Base-by-base conservation (phyloP, 2,888 invertebrate genomes). In the Thera britannica region DNA sequence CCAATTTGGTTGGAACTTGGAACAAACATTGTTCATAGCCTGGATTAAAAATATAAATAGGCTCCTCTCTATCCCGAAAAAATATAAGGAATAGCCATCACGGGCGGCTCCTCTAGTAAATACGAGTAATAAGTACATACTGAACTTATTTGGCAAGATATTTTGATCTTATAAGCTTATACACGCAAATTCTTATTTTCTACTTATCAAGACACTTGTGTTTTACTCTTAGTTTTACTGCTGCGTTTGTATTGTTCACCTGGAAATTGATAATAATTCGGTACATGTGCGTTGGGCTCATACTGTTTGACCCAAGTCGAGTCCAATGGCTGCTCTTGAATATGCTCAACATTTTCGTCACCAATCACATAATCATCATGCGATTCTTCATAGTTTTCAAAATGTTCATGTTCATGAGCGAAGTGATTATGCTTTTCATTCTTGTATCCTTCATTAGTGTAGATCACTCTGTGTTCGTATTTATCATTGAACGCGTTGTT, bases 401-500 rank as follows among this genome's bases (percentile, higher is more conserved):
- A 60, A 11, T 72, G 63, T 9, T 77, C 72, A 2, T 69, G 58
- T 2, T 75, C 77, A 36, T 80, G 77, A 11, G 38, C 35, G 54
- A 59, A 63, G 35, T 61, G 61, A 44, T 48, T 11, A n/a, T 82
- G 81, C 68, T 88, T 87, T 66, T 94, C 92, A 55, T 94, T 94
- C 44, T 89, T 86, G 70, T 95, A 95, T 0, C 95, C 95, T 57
- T 93, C 88, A 75, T 95, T 95, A 0, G 94, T 82, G 74, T 95
- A 95, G 34, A 95, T 83, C 0, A 95, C 87, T 80, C 94, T 95
- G 62, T 95, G 94, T 6, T 91, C 84, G 67, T 94, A 91, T 58
- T 85, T 86, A 67, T 95, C 95, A 58, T 86, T 87, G 75, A 95
- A 95, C 0, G 95, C 94, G 75, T 95, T 95, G 75, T 95, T 94